Percentiles rank a stretch among this genome's conserved stretches.
These are phyloP conservation scores for Epirrhoe alternata DNA, from an alignment of 2,888 invertebrate species.

Conservation along the genomic window DNA sequence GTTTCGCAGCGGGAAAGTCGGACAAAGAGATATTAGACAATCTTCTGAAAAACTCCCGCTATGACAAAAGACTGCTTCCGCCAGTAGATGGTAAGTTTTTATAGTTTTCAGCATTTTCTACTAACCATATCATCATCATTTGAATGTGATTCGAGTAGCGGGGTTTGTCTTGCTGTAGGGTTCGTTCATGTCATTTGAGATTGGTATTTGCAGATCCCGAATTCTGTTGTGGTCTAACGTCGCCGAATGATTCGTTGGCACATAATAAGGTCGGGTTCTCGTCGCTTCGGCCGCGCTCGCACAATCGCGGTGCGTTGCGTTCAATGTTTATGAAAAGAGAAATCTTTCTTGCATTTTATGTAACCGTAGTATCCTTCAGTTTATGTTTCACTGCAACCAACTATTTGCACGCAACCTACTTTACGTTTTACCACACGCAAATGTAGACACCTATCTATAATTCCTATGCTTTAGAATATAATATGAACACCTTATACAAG, in stretches of 20 bases:
- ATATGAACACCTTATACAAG: slow-evolving; percentile 42
- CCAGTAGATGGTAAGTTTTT: slow-evolving; percentile 91
- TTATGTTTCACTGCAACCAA: slow-evolving; percentile 60
- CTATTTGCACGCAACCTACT: slow-evolving; percentile 49
- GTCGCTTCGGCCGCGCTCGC: slow-evolving; percentile 83
- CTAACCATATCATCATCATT: slow-evolving; percentile 24
- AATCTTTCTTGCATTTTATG: slow-evolving; percentile 62
- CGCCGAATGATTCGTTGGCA: slow-evolving; percentile 90
- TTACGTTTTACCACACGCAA: slow-evolving; percentile 55
- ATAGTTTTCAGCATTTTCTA: slow-evolving; percentile 14
- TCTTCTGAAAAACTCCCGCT: slow-evolving; percentile 93
- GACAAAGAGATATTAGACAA: slow-evolving; percentile 97
- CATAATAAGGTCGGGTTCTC: slow-evolving; percentile 84
- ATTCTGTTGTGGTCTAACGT: slow-evolving; percentile 94
- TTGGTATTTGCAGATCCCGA: slow-evolving; percentile 92
- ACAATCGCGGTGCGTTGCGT: slow-evolving; percentile 87
- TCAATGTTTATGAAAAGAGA: slow-evolving; percentile 84
- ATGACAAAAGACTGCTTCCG: slow-evolving; percentile 96
- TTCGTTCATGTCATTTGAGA: slow-evolving; percentile 45
- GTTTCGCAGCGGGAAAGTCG: slow-evolving; percentile 96
- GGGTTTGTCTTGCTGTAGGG: slow-evolving; percentile 26
- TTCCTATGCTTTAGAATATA: slow-evolving; percentile 59
- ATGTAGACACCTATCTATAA: slow-evolving; percentile 55
- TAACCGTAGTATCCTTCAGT: slow-evolving; percentile 57
- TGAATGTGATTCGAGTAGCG: slow-evolving; percentile 10